Evolutionary conservation across 2,888 invertebrate species (phyloP).

Genomic region (Crocallis elinguaria): DNA sequence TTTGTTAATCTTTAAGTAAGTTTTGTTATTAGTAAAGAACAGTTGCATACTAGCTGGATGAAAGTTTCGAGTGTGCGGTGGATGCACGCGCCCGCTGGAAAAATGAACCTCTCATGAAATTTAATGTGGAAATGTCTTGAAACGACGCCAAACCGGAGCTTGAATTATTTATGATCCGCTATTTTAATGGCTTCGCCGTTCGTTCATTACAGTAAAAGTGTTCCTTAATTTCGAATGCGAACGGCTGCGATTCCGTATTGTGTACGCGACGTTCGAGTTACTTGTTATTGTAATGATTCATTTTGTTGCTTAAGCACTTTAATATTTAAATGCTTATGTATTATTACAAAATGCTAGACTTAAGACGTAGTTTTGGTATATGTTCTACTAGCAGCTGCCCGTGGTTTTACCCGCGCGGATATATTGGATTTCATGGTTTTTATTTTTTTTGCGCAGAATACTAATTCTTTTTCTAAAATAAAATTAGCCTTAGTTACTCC

Average conservation of each 20-base stretch:
- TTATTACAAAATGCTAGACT: background rate
- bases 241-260: conserved; percentile 47
- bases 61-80: conserved; percentile 9
- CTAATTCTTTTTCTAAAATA: too few species aligned
- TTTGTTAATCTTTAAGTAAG: too few species aligned
- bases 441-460: too few species aligned
- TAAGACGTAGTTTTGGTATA: background rate
- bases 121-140: conserved; percentile 84
- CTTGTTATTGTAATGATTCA: conserved; percentile 14
- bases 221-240: conserved; percentile 76
- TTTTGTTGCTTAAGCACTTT: conserved; percentile 1
- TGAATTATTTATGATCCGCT: conserved; percentile 83
- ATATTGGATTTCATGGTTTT: too few species aligned
- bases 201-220: conserved; percentile 77
- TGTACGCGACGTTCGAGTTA: conserved; percentile 11
- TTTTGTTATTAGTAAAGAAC: too few species aligned
- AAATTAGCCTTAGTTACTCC: too few species aligned
- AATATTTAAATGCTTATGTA: conserved; percentile 1
- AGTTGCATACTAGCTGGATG: background rate
- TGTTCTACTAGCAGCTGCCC: too few species aligned
- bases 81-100: conserved; percentile 62
- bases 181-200: conserved; percentile 80
- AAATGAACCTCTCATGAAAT: conserved; percentile 83
- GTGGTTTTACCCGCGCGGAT: too few species aligned
- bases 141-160: conserved; percentile 79